Evolutionary conservation across 2,113 vertebrate genomes (phyloP).

Genomic region (Thalassoma bifasciatum): DNA sequence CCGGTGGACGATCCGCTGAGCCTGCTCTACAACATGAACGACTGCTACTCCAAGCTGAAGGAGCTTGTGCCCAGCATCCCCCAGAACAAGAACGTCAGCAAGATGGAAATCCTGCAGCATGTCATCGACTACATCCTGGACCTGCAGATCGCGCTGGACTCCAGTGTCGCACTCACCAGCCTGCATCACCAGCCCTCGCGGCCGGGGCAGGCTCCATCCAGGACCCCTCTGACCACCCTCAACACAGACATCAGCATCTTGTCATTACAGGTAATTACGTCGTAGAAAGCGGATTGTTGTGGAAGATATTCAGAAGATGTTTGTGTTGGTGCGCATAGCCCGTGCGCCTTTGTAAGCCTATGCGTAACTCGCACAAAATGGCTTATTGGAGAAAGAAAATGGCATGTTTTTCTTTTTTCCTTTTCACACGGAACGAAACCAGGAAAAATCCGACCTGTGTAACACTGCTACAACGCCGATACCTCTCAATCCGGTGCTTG

Average conservation of each 20-base stretch:
- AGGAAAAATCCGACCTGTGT: conserved; percentile 39
- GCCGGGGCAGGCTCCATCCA: conserved; percentile 83
- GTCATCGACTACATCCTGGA: conserved; percentile 99
- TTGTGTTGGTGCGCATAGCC: conserved; percentile 43
- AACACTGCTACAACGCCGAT: conserved; percentile 15
- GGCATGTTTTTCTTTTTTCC: conserved; percentile 24
- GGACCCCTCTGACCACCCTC: conserved; percentile 94
- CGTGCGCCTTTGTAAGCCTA: conserved; percentile 47
- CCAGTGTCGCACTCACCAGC: conserved; percentile 90
- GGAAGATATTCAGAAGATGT: not conserved
- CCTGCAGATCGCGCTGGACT: conserved; percentile 98
- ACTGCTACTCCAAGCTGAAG: conserved; percentile 99
- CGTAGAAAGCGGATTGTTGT: conserved; percentile 10
- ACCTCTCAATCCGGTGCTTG: conserved; percentile 21
- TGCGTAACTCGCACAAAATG: conserved; percentile 71
- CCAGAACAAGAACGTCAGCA: conserved; percentile 99
- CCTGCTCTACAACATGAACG: conserved; percentile 99
- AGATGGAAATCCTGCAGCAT: conserved; percentile 99
- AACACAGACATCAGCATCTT: conserved; percentile 99
- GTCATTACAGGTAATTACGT: conserved; percentile 92
- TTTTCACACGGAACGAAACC: conserved; percentile 36
- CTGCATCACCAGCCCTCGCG: conserved; percentile 86
- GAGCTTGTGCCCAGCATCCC: conserved; percentile 99
- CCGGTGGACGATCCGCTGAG: conserved; percentile 96
- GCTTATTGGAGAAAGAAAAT: conserved; percentile 62